Percentiles rank a stretch among this genome's conserved stretches.
Evolutionary conservation across 2,797 vertebrate genomes (phyloP).

Genomic region (Tadarida brasiliensis): DNA sequence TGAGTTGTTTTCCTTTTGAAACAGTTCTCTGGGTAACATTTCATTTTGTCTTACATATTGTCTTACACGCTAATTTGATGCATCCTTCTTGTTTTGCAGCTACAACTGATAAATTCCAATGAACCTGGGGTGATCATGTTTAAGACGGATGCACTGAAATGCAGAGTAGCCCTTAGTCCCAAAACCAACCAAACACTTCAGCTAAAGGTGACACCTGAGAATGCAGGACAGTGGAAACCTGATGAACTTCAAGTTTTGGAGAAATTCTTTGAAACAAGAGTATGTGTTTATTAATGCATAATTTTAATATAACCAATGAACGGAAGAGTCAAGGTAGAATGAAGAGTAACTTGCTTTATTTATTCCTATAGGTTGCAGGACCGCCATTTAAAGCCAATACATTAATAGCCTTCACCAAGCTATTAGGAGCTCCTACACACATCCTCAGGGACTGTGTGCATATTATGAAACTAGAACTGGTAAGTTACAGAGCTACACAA

Average conservation of each 20-base stretch:
- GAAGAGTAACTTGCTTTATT: conserved; percentile 75
- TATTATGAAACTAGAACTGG: conserved; percentile 99
- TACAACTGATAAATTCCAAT: conserved; percentile 98
- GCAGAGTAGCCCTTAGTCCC: conserved; percentile 98
- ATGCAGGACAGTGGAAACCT: conserved; percentile 97
- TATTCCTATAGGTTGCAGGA: conserved; percentile 94
- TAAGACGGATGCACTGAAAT: conserved; percentile 98
- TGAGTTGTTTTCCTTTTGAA: conserved; percentile 61
- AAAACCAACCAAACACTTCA: conserved; percentile 99
- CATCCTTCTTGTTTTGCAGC: conserved; percentile 86
- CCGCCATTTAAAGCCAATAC: conserved; percentile 99
- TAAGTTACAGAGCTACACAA: conserved; percentile 84
- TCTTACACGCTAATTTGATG: conserved; percentile 53
- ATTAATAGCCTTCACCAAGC: conserved; percentile 98
- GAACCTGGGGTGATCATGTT: conserved; percentile 99
- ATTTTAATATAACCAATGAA: not conserved
- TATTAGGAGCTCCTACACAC: conserved; percentile 97
- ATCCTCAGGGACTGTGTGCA: conserved; percentile 99
- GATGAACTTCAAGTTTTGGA: conserved; percentile 99
- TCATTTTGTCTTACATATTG: conserved; percentile 32
- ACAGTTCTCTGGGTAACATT: not conserved
- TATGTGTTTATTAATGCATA: conserved; percentile 84
- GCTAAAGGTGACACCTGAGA: conserved; percentile 99
- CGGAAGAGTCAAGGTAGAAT: not conserved
- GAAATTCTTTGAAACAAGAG: conserved; percentile 99